Evolutionary conservation across 2,888 invertebrate species (phyloP).

Genomic region (Leucania comma): DNA sequence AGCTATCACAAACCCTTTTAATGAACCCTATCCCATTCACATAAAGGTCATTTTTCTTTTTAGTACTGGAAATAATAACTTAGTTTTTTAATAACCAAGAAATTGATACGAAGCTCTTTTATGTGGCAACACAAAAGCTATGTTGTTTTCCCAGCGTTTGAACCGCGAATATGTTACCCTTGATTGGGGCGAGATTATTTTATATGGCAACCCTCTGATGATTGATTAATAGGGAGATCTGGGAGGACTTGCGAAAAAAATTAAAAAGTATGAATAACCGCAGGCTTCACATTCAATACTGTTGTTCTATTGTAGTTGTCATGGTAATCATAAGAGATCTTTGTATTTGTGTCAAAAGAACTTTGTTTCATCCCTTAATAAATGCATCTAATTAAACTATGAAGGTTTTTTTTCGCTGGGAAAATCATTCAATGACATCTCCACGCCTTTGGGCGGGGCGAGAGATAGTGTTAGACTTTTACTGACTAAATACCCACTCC

Average conservation of each 20-base stretch:
- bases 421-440: no score
- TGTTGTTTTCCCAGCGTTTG: constrained; percentile 82
- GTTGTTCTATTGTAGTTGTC: neutral
- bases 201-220: constrained; percentile 72
- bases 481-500: no score
- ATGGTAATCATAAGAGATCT: neutral
- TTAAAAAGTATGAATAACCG: constrained; percentile 3
- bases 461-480: no score
- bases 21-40: constrained; percentile 4
- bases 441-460: no score
- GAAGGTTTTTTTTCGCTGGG: no score
- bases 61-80: constrained; percentile 12
- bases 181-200: constrained; percentile 74
- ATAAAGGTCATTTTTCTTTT: constrained; percentile 45
- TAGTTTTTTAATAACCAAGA: constrained; percentile 73
- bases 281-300: neutral
- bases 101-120: constrained; percentile 85
- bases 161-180: constrained; percentile 76
- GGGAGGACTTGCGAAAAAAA: constrained; percentile 39
- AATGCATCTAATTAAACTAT: neutral
- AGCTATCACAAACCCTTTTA: neutral
- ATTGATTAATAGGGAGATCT: constrained; percentile 75
- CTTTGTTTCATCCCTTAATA: neutral
- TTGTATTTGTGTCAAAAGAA: neutral
- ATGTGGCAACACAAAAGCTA: constrained; percentile 78